Conservation (phyloP, 2,797 vertebrate species). For the Fundulus diaphanus region DNA sequence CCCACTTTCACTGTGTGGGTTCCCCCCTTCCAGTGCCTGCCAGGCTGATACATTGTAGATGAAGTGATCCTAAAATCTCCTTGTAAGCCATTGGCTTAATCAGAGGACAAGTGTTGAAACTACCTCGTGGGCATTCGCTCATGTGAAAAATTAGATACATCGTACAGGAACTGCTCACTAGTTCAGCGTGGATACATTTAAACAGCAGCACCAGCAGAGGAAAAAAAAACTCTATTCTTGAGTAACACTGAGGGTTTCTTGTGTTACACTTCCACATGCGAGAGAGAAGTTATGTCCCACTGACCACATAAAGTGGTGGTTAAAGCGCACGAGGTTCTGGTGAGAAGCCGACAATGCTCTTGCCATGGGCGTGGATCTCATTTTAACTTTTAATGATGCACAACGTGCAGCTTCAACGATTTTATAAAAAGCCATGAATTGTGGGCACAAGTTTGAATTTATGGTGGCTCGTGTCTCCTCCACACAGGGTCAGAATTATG, state of each 20-base stretch:
- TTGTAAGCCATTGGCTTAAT: conserved; percentile 1
- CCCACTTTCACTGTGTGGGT: not conserved
- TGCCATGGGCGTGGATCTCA: not conserved
- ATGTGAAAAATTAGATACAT: conserved; percentile 6
- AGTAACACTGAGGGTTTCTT: not conserved
- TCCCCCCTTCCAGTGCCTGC: not conserved
- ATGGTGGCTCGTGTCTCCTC: not conserved
- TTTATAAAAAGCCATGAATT: not conserved
- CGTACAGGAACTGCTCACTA: not conserved
- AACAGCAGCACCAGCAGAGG: not conserved
- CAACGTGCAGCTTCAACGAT: no score
- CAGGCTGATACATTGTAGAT: not conserved
- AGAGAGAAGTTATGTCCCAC: not conserved
- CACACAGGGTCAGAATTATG: no score
- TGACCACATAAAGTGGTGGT: not conserved
- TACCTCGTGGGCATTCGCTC: conserved; percentile 1
- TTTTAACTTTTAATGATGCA: not conserved
- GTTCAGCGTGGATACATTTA: not conserved
- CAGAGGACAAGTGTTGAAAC: conserved; percentile 3
- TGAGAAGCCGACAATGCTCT: not conserved
- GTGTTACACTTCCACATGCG: not conserved
- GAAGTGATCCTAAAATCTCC: conserved; percentile 6
- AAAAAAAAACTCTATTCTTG: not conserved
- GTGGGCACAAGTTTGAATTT: not conserved
- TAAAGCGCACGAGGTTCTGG: not conserved